Conservation (phyloP, 2,888 invertebrate species). For the Pollenia amentaria region DNA sequence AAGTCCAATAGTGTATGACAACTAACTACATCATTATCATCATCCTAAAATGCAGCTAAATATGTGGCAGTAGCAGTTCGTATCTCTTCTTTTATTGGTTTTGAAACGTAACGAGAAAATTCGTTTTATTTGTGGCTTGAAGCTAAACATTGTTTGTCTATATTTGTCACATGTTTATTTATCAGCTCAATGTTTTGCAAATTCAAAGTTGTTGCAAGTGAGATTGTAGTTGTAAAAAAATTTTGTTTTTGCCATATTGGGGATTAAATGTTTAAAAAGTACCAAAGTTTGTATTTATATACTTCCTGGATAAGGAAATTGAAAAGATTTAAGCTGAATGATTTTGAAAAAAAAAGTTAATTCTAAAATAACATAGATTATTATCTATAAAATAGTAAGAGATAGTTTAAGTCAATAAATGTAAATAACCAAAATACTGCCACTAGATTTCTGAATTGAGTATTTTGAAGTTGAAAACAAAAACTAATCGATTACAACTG, state of each 20-base stretch:
- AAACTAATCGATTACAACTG: too few relatives aligned
- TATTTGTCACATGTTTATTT: slow-evolving; percentile 43
- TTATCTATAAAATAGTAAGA: too few relatives aligned
- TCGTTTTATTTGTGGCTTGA: slow-evolving; percentile 49
- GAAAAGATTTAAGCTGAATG: too few relatives aligned
- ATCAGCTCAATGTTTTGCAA: slow-evolving; percentile 36
- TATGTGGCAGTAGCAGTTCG: slow-evolving; percentile 64
- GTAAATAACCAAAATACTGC: too few relatives aligned
- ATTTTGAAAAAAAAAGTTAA: too few relatives aligned
- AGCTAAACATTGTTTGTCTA: slow-evolving; percentile 50
- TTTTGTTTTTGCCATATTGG: background rate
- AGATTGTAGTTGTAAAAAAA: background rate
- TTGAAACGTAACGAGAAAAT: slow-evolving; percentile 49
- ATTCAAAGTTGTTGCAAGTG: slow-evolving; percentile 8
- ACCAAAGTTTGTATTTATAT: background rate
- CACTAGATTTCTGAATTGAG: too few relatives aligned
- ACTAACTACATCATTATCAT: background rate
- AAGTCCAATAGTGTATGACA: slow-evolving; percentile 45
- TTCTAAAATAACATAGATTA: too few relatives aligned
- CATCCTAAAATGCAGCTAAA: slow-evolving; percentile 48
- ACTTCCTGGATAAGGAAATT: too few relatives aligned
- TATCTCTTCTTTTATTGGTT: slow-evolving; percentile 18
- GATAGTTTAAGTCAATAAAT: too few relatives aligned
- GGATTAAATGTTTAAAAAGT: slow-evolving; percentile 7
- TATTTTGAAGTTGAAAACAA: too few relatives aligned